Evolutionary conservation across 2,797 vertebrate species (phyloP).

Genomic region (Champsocephalus esox): DNA sequence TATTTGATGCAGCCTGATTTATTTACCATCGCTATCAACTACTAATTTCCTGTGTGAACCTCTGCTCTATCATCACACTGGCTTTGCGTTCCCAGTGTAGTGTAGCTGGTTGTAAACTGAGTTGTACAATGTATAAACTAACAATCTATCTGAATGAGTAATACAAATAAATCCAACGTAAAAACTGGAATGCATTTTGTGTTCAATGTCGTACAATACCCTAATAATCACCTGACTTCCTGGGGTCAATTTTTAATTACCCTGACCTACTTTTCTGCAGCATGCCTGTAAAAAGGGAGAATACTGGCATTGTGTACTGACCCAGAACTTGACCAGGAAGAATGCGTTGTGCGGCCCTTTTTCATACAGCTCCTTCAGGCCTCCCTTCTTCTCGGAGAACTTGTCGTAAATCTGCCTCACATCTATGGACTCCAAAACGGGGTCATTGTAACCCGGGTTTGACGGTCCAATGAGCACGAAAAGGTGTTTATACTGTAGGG

Average conservation of each 20-base stretch:
- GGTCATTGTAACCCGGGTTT: constrained; percentile 92
- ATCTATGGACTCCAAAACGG: constrained; percentile 93
- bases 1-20: neutral
- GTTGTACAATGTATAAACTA: neutral
- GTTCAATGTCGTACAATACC: neutral
- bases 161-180: neutral
- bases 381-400: constrained; percentile 96
- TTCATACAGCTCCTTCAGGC: constrained; percentile 95
- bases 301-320: constrained; percentile 65
- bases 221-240: neutral
- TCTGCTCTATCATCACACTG: neutral
- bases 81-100: constrained; percentile 30
- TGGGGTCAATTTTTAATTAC: neutral
- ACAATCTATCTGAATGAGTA: neutral
- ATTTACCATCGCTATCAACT: neutral
- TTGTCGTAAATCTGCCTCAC: constrained; percentile 98
- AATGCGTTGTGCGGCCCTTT: constrained; percentile 94
- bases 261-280: neutral
- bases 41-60: neutral
- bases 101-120: neutral
- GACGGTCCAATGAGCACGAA: constrained; percentile 96
- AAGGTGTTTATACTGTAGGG: constrained; percentile 92
- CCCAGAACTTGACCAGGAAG: constrained; percentile 98
- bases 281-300: neutral
- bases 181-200: neutral